Base-by-base conservation (phyloP, 37 sponge, comb jelly and placozoan species). In the Ianthella basta region DNA sequence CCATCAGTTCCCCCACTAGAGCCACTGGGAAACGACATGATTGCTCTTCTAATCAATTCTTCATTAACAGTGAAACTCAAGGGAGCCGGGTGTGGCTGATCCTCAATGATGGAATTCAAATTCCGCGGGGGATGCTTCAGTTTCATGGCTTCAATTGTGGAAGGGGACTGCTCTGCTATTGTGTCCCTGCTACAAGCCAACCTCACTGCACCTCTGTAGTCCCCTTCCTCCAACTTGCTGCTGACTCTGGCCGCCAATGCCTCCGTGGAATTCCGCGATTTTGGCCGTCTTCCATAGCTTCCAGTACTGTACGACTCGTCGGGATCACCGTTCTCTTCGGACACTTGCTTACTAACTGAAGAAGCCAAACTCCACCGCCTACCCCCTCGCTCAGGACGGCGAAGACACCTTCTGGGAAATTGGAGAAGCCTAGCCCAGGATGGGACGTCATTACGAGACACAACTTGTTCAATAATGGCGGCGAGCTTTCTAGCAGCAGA, bases 1-100 rank as follows among this genome's bases (percentile, higher is more conserved):
- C 73, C 72, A 87, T 80, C 81, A 38, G 82, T 77, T 40, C 87
- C 87, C 15, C 69, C 72, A 20, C 79, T 78, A 24, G 87, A 87
- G 61, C 81, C 75, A 10, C 29, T 61, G 27, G 64, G 64, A 61
- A 61, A 61, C 14, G 10, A 61, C 14, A 61, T 57, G 59, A 57
- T 57, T 20, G 59, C 59, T 57, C 59, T 57, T 18, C 59, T 57
- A 57, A 57, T 18, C 18, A 18, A 20, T 20, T 57, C 59, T 57
- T 20, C 59, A 57, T 57, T 18, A 57, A 57, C 18, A 57, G 59
- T 18, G 18, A 57, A 57, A 57, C 59, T 18, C 59, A 57, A 57
- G 18, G 59, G 18, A 57, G 59, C 18, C 18, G 59, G 59, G 59
- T 57, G 59, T 57, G 69, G 69, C 14, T 19, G 69, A 15, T 57